Conservation (phyloP, 2,113 vertebrate genomes). For the Chionomys nivalis region DNA sequence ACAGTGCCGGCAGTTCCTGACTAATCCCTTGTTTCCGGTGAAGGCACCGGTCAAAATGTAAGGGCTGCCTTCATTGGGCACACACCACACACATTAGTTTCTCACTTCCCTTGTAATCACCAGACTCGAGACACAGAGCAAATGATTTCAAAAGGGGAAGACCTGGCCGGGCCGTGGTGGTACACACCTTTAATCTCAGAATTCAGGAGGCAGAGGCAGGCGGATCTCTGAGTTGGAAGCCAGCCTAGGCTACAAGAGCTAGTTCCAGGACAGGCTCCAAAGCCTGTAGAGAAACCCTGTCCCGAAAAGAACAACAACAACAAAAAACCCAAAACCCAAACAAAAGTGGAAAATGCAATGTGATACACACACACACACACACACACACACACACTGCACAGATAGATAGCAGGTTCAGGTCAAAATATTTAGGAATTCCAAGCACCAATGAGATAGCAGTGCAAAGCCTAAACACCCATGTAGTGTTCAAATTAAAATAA, state of each 20-base stretch:
- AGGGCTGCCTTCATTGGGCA: constrained; percentile 31
- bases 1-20: not conserved
- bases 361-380: not conserved
- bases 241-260: no score
- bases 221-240: no score
- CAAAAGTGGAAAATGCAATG: not conserved
- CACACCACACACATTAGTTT: constrained; percentile 53
- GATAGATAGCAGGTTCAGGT: not conserved
- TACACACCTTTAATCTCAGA: no score
- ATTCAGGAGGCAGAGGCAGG: no score
- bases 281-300: no score
- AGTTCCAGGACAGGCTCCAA: no score
- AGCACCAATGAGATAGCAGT: not conserved
- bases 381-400: not conserved
- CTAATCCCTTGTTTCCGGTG: constrained; percentile 46
- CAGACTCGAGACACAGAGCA: constrained; percentile 9
- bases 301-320: no score
- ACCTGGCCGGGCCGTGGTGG: no score
- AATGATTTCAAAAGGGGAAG: constrained; percentile 6
- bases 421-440: constrained; percentile 43
- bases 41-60: constrained; percentile 49
- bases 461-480: not conserved
- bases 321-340: no score
- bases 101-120: constrained; percentile 60
- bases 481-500: constrained; percentile 38